Conservation (phyloP, 2,888 invertebrate species). For the Thelaira solivaga region DNA sequence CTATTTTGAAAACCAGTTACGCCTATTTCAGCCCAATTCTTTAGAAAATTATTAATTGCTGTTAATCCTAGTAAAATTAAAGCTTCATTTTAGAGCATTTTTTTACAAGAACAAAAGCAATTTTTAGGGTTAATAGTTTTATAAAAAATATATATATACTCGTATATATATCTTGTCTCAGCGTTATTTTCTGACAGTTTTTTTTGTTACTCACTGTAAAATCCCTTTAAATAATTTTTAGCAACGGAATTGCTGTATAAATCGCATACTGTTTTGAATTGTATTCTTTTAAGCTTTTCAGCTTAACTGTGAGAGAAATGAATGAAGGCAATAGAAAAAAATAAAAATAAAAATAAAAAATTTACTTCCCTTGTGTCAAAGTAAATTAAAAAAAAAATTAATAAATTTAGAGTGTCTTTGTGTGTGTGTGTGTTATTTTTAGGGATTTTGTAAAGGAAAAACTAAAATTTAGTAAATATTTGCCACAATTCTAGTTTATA, state of each 20-base stretch:
- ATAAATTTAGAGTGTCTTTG: too few species aligned
- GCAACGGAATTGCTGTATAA: conserved; percentile 47
- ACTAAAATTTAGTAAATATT: not conserved
- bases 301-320: not conserved
- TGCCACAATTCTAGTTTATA: not conserved
- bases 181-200: not conserved
- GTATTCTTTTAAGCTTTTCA: not conserved
- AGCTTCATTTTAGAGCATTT: too few species aligned
- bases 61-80: too few species aligned
- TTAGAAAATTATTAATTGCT: too few species aligned
- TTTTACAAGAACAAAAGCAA: too few species aligned
- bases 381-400: conserved; percentile 3
- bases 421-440: not conserved
- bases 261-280: conserved; percentile 29
- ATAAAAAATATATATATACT: too few species aligned
- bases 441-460: conserved; percentile 7
- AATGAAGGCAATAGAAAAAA: too few species aligned
- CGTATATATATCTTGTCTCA: too few species aligned
- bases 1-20: too few species aligned
- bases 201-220: not conserved
- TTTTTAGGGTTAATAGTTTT: too few species aligned
- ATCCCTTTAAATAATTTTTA: not conserved
- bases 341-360: conserved; percentile 10
- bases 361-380: not conserved
- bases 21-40: too few species aligned